These are phyloP conservation scores for Trichonephila inaurata DNA, from an alignment of 1,140 invertebrate genomes.

Conservation along the genomic window DNA sequence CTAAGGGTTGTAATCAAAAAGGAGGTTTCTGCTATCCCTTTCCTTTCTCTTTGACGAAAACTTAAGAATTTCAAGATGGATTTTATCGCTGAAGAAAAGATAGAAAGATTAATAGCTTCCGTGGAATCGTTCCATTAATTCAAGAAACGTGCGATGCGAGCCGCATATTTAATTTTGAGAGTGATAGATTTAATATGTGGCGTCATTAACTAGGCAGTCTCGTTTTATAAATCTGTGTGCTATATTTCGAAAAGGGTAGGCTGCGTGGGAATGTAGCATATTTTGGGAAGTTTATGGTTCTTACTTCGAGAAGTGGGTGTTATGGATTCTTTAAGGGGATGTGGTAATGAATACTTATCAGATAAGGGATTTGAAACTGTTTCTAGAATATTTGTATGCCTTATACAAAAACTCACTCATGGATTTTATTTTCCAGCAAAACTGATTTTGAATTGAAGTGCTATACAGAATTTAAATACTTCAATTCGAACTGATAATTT, in stretches of 20 bases:
- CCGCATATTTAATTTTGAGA: conserved; percentile 51
- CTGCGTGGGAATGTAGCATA: not conserved
- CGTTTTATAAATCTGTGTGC: conserved; percentile 24
- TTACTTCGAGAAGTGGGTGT: not conserved
- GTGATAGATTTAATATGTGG: conserved; percentile 41
- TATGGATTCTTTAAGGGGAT: not conserved
- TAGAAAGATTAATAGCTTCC: conserved; percentile 22
- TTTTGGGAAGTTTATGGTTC: not conserved
- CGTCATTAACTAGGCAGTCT: conserved; percentile 28
- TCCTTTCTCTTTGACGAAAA: not conserved
- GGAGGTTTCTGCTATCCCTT: not conserved
- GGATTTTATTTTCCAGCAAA: too few relatives aligned
- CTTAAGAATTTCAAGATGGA: not conserved
- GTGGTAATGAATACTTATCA: too few relatives aligned
- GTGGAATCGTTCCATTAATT: conserved; percentile 35
- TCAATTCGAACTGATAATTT: too few relatives aligned
- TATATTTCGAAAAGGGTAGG: not conserved
- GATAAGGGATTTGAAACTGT: too few relatives aligned
- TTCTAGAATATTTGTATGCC: too few relatives aligned
- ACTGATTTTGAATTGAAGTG: too few relatives aligned
- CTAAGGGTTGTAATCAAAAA: conserved; percentile 13
- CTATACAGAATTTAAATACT: too few relatives aligned
- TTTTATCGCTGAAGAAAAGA: conserved; percentile 28
- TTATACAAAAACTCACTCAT: too few relatives aligned
- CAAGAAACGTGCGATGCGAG: conserved; percentile 17